A percentile compares a stretch with the other conserved stretches of the same genome.
phyloP scores from a whole-genome alignment of 2,888 invertebrate species.

The Therioaphis trifolii region DNA sequence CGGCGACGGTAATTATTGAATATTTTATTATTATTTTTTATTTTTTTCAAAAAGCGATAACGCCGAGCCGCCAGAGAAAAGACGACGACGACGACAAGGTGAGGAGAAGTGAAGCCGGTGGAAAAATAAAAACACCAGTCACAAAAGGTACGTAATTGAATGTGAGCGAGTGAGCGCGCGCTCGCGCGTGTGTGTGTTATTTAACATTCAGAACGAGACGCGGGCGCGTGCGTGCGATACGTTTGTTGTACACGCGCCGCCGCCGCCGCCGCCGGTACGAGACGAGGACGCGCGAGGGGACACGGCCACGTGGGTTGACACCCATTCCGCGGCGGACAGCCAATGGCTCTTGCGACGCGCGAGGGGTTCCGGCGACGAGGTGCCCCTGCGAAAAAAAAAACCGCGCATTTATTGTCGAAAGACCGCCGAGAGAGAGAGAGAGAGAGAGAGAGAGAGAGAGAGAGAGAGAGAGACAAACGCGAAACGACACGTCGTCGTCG shows the following conservation, averaged over 20 bases:
- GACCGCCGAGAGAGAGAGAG: neutral
- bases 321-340: slow-evolving; percentile 51
- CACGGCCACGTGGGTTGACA: slow-evolving; percentile 54
- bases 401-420: too few relatives aligned
- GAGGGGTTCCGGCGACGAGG: slow-evolving; percentile 32
- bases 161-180: neutral
- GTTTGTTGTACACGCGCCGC: neutral
- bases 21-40: slow-evolving; percentile 20
- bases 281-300: slow-evolving; percentile 43
- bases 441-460: too few relatives aligned
- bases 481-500: too few relatives aligned
- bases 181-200: slow-evolving; percentile 2
- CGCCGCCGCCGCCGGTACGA: too few relatives aligned
- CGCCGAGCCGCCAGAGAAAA: slow-evolving; percentile 42
- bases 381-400: slow-evolving; percentile 54
- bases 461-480: too few relatives aligned
- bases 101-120: neutral
- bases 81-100: neutral
- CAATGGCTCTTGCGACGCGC: slow-evolving; percentile 38
- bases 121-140: neutral
- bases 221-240: neutral
- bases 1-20: slow-evolving; percentile 52
- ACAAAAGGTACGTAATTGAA: slow-evolving; percentile 61
- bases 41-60: slow-evolving; percentile 18
- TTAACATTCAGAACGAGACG: neutral